Conservation (phyloP, 2,797 vertebrate species). For the Sphenodon punctatus region DNA sequence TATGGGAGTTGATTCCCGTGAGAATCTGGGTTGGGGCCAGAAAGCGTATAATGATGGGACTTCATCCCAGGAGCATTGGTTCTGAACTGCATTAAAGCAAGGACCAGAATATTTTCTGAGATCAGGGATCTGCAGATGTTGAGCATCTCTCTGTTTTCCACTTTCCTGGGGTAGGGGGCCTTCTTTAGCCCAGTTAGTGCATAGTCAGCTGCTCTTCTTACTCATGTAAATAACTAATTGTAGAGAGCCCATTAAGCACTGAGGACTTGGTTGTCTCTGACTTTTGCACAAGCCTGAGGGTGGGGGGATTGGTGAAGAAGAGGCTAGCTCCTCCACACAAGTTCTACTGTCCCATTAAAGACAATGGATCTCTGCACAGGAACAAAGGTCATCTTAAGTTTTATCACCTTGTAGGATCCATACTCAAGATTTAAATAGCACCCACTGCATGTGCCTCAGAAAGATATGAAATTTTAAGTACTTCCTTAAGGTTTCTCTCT, state of each 20-base stretch:
- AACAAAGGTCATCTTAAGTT: accelerated
- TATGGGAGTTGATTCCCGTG: too few species aligned
- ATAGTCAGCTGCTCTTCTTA: not conserved
- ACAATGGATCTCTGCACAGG: too few species aligned
- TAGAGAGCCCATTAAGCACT: not conserved
- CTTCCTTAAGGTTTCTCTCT: not conserved
- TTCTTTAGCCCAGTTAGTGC: not conserved
- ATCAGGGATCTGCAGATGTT: not conserved
- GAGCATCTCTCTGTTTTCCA: not conserved
- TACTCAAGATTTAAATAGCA: not conserved
- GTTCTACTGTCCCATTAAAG: not conserved
- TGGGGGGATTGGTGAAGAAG: too few species aligned
- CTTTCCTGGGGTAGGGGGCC: not conserved
- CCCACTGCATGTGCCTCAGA: not conserved
- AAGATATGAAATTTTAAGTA: not conserved
- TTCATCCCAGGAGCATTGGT: not conserved
- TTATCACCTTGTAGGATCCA: accelerated
- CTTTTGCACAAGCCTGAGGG: not conserved
- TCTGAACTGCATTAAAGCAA: not conserved
- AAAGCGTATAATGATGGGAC: not conserved
- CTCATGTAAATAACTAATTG: not conserved
- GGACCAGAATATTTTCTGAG: not conserved
- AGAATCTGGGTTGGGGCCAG: too few species aligned
- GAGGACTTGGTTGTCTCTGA: not conserved
- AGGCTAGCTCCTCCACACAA: too few species aligned